Percentiles rank a stretch among this genome's conserved stretches.
Conservation (phyloP, 2,797 vertebrate species). For the Varecia variegata region DNA sequence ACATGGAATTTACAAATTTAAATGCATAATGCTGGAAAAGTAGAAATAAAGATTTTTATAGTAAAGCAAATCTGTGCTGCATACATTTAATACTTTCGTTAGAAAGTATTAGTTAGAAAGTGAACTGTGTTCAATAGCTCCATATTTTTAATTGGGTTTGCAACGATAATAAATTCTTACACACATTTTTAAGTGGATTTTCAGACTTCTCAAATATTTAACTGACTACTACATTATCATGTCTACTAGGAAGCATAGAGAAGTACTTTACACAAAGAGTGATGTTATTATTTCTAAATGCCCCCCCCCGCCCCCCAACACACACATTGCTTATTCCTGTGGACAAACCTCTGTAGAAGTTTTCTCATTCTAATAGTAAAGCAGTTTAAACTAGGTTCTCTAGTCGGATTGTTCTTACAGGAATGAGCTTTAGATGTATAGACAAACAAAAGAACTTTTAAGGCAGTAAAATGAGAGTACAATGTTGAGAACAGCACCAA, state of each 20-base stretch:
- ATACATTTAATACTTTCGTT: constrained; percentile 48
- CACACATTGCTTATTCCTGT: not conserved
- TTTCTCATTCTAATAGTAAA: not conserved
- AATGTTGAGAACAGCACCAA: not conserved
- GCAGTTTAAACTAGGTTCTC: not conserved
- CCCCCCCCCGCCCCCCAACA: not conserved
- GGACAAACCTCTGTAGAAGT: not conserved
- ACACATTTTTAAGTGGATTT: constrained; percentile 40
- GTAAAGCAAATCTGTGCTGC: constrained; percentile 42
- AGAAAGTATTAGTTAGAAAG: constrained; percentile 11
- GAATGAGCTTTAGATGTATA: not conserved
- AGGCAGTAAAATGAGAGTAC: not conserved
- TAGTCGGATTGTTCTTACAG: not conserved
- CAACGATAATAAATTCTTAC: constrained; percentile 43
- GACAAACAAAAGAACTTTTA: not conserved
- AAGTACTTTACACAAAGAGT: not conserved
- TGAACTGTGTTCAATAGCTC: constrained; percentile 47
- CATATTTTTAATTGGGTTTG: constrained; percentile 50
- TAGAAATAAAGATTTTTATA: constrained; percentile 64
- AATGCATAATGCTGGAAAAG: constrained; percentile 44
- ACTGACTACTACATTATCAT: constrained; percentile 15
- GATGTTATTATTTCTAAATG: not conserved
- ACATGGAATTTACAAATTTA: constrained; percentile 67
- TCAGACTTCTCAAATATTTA: constrained; percentile 55
- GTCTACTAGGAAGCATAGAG: not conserved